These are phyloP conservation scores for Smutsia gigantea DNA, from an alignment of 2,797 vertebrate species.

Conservation along the genomic window DNA sequence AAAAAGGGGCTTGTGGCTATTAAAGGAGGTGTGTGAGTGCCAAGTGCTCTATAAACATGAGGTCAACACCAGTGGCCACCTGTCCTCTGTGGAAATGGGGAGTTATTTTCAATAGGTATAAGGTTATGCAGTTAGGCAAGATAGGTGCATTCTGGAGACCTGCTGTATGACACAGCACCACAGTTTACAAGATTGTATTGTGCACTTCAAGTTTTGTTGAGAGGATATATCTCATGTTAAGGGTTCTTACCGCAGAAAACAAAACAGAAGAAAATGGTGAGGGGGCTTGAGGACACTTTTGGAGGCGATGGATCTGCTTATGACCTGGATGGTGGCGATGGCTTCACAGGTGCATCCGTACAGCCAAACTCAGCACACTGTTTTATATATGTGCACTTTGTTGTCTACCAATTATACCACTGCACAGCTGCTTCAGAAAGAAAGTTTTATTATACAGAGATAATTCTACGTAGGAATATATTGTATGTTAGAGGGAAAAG, in stretches of 20 bases:
- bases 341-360: too few relatives aligned
- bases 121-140: neutral
- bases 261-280: neutral
- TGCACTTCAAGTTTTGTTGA: neutral
- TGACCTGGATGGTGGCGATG: neutral
- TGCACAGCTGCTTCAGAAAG: neutral
- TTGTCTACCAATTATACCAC: neutral
- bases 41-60: neutral
- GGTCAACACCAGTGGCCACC: too few relatives aligned
- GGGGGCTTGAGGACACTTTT: neutral
- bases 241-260: neutral
- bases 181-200: neutral
- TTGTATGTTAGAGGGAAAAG: neutral
- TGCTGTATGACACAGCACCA: neutral
- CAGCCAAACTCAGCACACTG: neutral
- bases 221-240: neutral
- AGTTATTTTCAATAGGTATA: neutral
- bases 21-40: neutral
- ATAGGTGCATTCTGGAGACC: neutral
- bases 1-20: neutral
- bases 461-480: neutral
- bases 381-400: neutral
- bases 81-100: neutral
- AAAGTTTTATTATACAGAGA: neutral
- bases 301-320: neutral